These are phyloP conservation scores for Tetramorium parvispinum DNA, from an alignment of 1,140 invertebrate species.

Conservation along the genomic window DNA sequence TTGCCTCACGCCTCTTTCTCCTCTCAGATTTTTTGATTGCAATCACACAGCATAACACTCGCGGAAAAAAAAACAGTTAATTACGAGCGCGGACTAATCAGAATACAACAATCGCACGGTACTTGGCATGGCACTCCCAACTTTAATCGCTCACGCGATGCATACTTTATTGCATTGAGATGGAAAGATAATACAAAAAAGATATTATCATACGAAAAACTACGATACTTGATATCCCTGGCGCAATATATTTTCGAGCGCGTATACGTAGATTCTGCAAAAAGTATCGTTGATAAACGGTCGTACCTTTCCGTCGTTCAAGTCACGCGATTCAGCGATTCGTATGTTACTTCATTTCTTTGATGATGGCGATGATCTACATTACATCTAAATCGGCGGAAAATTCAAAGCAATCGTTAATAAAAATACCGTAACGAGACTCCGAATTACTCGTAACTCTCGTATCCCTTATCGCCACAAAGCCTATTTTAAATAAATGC, in stretches of 20 bases:
- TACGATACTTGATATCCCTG: neutral
- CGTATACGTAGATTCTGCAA: neutral
- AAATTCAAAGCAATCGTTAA: neutral
- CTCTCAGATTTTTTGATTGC: neutral
- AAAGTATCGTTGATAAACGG: neutral
- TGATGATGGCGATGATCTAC: neutral
- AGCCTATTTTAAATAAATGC: neutral
- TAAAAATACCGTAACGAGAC: neutral
- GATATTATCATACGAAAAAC: neutral
- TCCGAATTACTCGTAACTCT: neutral
- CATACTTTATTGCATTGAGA: constrained; percentile 1
- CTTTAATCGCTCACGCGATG: constrained; percentile 14
- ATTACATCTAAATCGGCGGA: neutral
- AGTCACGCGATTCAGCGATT: neutral
- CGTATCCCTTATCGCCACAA: neutral
- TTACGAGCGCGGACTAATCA: neutral
- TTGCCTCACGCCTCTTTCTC: neutral
- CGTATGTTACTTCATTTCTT: neutral
- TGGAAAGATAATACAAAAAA: neutral
- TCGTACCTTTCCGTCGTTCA: neutral
- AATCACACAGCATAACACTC: neutral
- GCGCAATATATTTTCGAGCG: neutral
- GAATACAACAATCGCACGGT: neutral
- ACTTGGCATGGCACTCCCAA: constrained; percentile 1
- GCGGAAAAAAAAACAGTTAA: neutral